Evolutionary conservation across 2,888 invertebrate genomes (phyloP).

Genomic region (Gerris lacustris): DNA sequence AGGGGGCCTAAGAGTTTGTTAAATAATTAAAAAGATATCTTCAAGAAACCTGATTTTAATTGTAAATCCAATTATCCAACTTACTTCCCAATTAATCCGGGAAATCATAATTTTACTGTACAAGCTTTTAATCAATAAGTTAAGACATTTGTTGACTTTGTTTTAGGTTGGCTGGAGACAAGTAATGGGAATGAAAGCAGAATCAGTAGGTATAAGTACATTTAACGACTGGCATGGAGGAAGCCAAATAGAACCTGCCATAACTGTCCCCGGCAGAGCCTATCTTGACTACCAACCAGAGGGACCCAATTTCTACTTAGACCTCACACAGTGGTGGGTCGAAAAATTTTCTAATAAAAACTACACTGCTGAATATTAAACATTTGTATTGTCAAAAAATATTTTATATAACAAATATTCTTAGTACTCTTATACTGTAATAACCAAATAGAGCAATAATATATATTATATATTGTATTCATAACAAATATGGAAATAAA

Average conservation of each 20-base stretch:
- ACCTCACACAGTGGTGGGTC: slow-evolving; percentile 50
- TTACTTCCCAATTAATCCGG: too few relatives aligned
- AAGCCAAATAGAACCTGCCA: slow-evolving; percentile 58
- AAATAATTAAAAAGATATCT: too few relatives aligned
- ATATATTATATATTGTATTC: background rate
- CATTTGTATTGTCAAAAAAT: too few relatives aligned
- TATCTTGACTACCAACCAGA: slow-evolving; percentile 51
- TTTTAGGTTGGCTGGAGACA: slow-evolving; percentile 43
- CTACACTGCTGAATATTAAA: background rate
- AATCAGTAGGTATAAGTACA: slow-evolving; percentile 52
- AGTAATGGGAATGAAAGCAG: slow-evolving; percentile 45
- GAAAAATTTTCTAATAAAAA: background rate
- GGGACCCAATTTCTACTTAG: slow-evolving; percentile 48
- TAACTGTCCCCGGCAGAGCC: slow-evolving; percentile 37
- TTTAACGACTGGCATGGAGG: slow-evolving; percentile 68
- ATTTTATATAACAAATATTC: too few relatives aligned
- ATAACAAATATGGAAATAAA: too few relatives aligned
- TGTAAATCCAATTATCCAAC: too few relatives aligned
- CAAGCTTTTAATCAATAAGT: too few relatives aligned
- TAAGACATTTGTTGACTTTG: background rate
- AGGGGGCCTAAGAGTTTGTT: too few relatives aligned
- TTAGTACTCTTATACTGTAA: background rate
- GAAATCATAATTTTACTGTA: too few relatives aligned
- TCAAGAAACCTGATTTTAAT: too few relatives aligned
- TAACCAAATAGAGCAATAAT: slow-evolving; percentile 1